phyloP scores from a whole-genome alignment of 2,888 invertebrate species.

The Agrypnus murinus region DNA sequence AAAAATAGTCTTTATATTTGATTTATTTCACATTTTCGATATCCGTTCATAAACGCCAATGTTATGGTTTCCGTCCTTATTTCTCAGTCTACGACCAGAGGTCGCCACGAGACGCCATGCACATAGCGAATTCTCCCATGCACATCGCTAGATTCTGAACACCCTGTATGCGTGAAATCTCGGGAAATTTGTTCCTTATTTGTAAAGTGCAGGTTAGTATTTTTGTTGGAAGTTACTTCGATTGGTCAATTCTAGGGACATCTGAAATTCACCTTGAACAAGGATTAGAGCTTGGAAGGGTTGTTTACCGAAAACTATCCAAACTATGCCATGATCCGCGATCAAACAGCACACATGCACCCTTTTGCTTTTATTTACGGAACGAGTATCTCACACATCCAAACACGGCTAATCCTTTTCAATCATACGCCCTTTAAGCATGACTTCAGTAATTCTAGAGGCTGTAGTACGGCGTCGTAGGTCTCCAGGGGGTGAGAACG shows the following conservation, averaged over 20 bases:
- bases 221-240: no score
- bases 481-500: conserved; percentile 55
- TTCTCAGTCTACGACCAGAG: no score
- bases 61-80: no score
- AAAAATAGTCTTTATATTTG: no score
- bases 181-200: no score
- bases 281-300: neutral
- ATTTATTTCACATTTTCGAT: no score
- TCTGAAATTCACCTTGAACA: neutral
- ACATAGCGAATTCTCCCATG: no score
- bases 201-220: no score
- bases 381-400: neutral
- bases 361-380: conserved; percentile 14
- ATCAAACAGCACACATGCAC: neutral
- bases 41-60: no score
- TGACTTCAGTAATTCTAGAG: conserved; percentile 31
- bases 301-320: neutral
- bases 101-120: no score
- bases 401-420: conserved; percentile 22
- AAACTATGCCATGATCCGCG: neutral
- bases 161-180: no score
- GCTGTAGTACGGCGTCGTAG: conserved; percentile 32
- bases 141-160: no score
- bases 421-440: conserved; percentile 43
- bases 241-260: neutral